These are phyloP conservation scores for Xiphophorus birchmanni DNA, from an alignment of 2,797 vertebrate species.

Conservation along the genomic window DNA sequence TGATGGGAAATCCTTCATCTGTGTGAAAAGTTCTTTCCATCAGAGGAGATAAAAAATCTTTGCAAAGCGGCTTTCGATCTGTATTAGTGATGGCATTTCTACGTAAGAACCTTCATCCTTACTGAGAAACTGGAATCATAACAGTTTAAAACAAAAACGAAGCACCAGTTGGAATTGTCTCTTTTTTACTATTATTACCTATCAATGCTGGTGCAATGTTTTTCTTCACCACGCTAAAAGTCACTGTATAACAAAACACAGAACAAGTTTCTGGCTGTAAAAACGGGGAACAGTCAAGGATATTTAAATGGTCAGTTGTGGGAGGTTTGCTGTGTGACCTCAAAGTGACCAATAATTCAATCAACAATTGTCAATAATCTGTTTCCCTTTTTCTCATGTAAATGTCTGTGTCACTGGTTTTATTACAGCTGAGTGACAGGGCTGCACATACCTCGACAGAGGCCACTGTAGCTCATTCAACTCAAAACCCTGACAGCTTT, in stretches of 20 bases:
- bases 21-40: neutral
- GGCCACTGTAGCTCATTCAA: neutral
- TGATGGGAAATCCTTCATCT: neutral
- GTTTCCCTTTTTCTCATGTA: neutral
- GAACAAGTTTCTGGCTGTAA: neutral
- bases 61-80: neutral
- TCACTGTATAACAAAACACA: neutral
- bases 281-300: neutral
- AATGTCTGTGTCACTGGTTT: neutral
- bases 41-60: neutral
- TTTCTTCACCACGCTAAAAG: neutral
- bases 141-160: neutral
- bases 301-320: neutral
- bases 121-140: neutral
- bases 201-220: neutral
- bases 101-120: neutral
- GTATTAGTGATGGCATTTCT: neutral
- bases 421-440: neutral
- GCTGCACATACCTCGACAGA: neutral
- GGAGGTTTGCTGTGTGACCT: neutral
- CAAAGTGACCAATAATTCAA: neutral
- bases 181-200: neutral
- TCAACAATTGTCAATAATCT: neutral
- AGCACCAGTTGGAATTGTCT: neutral
- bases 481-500: neutral